Percentiles rank a stretch among this genome's conserved stretches.
Conservation (phyloP, 35 echinoderm and acorn worm species). For the Amphiura filiformis region DNA sequence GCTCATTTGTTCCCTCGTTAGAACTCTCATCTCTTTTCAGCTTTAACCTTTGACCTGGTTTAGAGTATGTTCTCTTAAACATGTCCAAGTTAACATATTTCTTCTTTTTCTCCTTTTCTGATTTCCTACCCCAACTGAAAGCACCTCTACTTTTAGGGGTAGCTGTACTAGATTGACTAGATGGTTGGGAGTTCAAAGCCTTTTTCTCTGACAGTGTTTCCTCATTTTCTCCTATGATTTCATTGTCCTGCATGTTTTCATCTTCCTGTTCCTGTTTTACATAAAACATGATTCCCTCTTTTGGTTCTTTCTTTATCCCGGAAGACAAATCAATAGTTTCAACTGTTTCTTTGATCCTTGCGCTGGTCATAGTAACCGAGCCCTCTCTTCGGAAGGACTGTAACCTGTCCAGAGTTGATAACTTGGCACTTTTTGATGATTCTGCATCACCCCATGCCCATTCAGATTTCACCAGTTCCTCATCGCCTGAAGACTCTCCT, state of each 20-base stretch:
- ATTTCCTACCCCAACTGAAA: neutral
- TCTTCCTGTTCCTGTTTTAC: no score
- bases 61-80: neutral
- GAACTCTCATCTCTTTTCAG: neutral
- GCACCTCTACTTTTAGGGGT: neutral
- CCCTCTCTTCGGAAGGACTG: neutral
- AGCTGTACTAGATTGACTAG: neutral
- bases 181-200: neutral
- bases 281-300: no score
- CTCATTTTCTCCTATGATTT: neutral
- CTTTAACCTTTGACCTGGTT: neutral
- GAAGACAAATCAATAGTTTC: no score
- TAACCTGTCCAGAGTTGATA: neutral
- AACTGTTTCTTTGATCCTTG: no score
- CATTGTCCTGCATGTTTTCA: neutral
- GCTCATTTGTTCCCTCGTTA: neutral
- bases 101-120: neutral
- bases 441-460: neutral
- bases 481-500: neutral
- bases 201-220: neutral
- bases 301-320: no score
- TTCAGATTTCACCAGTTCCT: neutral
- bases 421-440: neutral
- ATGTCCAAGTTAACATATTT: neutral
- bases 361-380: neutral